Base-by-base conservation (phyloP, 2,113 vertebrate species). In the Nyctibius bracteatus region DNA sequence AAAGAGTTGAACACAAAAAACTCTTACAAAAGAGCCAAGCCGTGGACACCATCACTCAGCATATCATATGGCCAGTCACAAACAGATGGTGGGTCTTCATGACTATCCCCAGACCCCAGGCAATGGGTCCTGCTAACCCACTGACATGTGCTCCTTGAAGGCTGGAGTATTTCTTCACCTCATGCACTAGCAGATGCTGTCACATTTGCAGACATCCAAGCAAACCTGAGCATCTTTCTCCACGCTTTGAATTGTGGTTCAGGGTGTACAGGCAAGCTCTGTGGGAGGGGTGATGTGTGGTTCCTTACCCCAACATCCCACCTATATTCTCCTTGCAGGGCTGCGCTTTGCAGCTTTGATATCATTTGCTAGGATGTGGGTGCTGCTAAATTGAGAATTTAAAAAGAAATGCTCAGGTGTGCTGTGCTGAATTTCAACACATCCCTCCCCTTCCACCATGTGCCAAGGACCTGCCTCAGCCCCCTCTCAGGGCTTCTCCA, bases 341-440 rank as follows among this genome's bases (percentile, higher is more conserved):
- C 6, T 11, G 28, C n/a, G 67, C 18, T 30, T 68, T 37, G 59
- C 1, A 1, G 28, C 47, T 89, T 70, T 86, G 55, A 2, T 31
- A 30, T 51, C 19, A 37, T 67, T 81, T 84, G 8, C 51, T 92
- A n/a, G 20, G 25, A 17, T 55, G 54, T 62, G 65, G 81, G 59
- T 66, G 46, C 65, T 78, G 77, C 81, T 78, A n/a, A 91, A 84
- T 7, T 28, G 72, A 66, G 73, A 92, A 54, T 84, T 87, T 67
- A n/a, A 47, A 79, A 54, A 67, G 47, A 24, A 89, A 28, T 1
- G 1, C n/a, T 86, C 21, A 4, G 9, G 62, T 75, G 57, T 52
- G 58, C 54, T 92, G 88, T 54, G 17, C 59, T 74, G 87, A 86
- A 94, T 94, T 70, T 47, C 72, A 92, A 78, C 54, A 52, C 21